Evolutionary conservation across 2,113 vertebrate genomes (phyloP), one percentile per base, ranked within the genome.

Genomic region (Dryoscopus gambensis): DNA sequence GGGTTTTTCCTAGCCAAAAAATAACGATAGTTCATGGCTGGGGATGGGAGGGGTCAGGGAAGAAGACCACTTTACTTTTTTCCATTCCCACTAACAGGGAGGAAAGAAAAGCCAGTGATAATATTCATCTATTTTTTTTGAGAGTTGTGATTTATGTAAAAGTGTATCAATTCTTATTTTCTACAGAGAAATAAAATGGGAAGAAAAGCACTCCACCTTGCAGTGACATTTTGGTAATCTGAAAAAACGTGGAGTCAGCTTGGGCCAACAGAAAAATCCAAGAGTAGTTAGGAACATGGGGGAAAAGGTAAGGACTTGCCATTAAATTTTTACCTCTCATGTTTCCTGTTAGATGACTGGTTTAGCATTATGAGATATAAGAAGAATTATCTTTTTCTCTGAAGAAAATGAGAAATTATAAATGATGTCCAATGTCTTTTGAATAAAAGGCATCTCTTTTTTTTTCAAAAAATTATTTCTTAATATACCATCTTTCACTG

Each of bases 11-110:
- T 67, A 87, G 53, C 46, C 57, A 76, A 22, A 73, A 81, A 80
- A 46, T 20, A 77, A 6, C 0, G 0, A 28, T 14, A 75, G 14
- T 11, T 64, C 28, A 24, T 50, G 23, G 21, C 0, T 64, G 39
- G 17, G 5, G 4, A 14, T 86, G 17, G 24, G 53, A 89, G 24
- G 8, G 10, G 10, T 67, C 15, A 67, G 17, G 3, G 14, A 67
- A 82, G 44, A 63, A 14, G 22, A 24, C 22, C n/a, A 22, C n/a
- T 59, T 25, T 89, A 9, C 27, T 84, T 80, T 57, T 91, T 94
- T 67, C 46, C 15, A 22, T 89, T 77, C 55, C 24, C 19, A 40
- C 4, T 31, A 87, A n/a, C 19, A 79, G 17, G 10, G 15, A 91
- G 21, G 27, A 88, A 93, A 64, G n/a, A 92, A 80, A 65, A 47